Evolutionary conservation across 2,797 vertebrate genomes (phyloP).

Genomic region (Corythornis leucogaster): DNA sequence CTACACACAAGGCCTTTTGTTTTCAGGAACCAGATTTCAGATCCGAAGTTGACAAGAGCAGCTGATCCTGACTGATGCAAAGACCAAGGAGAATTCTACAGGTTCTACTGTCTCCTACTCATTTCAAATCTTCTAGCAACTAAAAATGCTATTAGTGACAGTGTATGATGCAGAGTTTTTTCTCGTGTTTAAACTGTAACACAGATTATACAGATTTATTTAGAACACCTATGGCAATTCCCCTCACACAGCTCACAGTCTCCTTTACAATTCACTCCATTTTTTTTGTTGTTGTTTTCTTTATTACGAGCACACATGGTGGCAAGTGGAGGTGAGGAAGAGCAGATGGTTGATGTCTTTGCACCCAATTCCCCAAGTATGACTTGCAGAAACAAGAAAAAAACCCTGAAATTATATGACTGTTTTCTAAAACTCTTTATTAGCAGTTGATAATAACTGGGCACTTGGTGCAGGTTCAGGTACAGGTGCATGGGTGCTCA

Average conservation of each 20-base stretch:
- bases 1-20: background rate
- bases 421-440: background rate
- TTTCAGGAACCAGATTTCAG: background rate
- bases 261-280: background rate
- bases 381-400: background rate
- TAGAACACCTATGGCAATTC: background rate
- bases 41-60: background rate
- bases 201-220: background rate
- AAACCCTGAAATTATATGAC: background rate
- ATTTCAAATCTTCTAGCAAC: background rate
- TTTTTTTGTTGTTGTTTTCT: background rate
- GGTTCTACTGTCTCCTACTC: background rate
- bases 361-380: background rate
- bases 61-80: background rate
- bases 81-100: background rate
- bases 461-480: background rate
- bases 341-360: background rate
- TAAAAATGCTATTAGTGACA: background rate
- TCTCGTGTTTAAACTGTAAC: background rate
- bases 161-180: background rate
- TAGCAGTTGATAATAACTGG: background rate
- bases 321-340: background rate
- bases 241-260: background rate
- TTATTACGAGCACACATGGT: accelerated
- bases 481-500: accelerated